A percentile compares a stretch with the other conserved stretches of the same genome.
phyloP scores from a whole-genome alignment of 2,113 vertebrate genomes.

The Podilymbus podiceps region DNA sequence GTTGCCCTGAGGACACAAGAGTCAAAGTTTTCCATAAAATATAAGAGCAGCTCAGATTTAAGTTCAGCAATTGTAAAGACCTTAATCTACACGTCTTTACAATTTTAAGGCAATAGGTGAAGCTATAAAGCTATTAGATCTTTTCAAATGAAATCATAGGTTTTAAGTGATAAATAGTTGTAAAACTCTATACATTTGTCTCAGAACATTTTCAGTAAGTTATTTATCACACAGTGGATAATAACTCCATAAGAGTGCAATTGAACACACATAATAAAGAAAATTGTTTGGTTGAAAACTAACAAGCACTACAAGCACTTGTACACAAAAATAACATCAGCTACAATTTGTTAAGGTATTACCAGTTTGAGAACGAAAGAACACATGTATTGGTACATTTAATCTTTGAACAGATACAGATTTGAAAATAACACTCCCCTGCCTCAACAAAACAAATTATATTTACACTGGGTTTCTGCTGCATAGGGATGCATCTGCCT shows the following conservation, averaged over 20 bases:
- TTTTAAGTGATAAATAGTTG: neutral
- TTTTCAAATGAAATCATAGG: neutral
- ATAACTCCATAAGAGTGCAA: neutral
- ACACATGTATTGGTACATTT: neutral
- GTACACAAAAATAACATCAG: neutral
- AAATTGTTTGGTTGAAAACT: neutral
- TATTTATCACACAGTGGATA: neutral
- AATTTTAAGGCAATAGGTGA: neutral
- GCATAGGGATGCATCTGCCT: neutral
- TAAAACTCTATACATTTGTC: neutral
- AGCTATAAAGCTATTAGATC: neutral
- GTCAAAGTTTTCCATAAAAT: neutral
- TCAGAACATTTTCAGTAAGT: neutral
- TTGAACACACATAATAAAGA: neutral
- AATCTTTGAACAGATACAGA: neutral
- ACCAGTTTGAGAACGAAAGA: neutral
- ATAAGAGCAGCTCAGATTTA: neutral
- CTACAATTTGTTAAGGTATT: neutral
- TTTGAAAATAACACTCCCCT: neutral
- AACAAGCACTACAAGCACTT: neutral
- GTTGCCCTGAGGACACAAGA: too few species aligned
- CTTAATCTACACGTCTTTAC: neutral
- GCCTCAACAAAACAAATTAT: neutral
- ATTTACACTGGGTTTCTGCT: neutral
- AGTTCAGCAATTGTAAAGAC: neutral